These are phyloP conservation scores for Lepidurus couesii DNA, from an alignment of 1,140 invertebrate genomes.

Conservation along the genomic window DNA sequence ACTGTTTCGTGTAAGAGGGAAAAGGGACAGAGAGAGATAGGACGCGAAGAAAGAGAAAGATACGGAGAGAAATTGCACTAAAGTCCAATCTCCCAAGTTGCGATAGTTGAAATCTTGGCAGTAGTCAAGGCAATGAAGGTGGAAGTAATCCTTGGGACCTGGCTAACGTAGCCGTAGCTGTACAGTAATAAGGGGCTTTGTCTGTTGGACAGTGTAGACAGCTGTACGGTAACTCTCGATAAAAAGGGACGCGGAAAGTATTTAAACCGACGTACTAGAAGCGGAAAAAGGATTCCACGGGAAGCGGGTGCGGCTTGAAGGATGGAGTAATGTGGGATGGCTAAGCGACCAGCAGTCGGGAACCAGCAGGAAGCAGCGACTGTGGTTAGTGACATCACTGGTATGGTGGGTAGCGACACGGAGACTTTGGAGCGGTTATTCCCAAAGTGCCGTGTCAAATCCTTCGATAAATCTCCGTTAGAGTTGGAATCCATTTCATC, in stretches of 20 bases:
- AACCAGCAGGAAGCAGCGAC: neutral
- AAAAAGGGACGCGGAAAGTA: neutral
- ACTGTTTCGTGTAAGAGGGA: neutral
- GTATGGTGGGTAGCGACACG: neutral
- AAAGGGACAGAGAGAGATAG: neutral
- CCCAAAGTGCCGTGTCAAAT: conserved; percentile 28
- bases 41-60: neutral
- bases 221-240: neutral
- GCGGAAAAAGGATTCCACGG: neutral
- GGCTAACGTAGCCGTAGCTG: neutral
- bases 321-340: conserved; percentile 7
- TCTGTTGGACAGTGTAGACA: neutral
- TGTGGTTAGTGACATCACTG: neutral
- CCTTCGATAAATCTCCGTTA: neutral
- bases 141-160: conserved; percentile 14
- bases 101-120: neutral
- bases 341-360: neutral
- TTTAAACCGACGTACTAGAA: neutral
- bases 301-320: neutral
- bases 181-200: neutral
- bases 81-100: neutral
- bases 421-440: conserved; percentile 29
- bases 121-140: neutral
- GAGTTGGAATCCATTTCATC: neutral
- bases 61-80: neutral